Conservation (phyloP, 1,140 invertebrate species). For the Drosophila kohkoa region DNA sequence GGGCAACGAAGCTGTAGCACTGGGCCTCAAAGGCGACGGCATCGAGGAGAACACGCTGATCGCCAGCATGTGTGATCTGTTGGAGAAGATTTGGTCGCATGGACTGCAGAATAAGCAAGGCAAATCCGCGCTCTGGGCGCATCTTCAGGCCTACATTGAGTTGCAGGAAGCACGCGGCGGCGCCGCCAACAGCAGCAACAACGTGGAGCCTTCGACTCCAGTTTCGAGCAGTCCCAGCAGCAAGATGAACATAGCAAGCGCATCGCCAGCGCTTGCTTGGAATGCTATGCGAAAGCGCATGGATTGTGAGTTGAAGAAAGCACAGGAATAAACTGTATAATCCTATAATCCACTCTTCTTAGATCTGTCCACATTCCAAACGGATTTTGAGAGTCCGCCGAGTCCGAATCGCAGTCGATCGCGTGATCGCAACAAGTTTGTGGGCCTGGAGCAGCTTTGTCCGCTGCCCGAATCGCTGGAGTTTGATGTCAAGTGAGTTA, state of each 20-base stretch:
- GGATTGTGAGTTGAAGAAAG: conserved; percentile 90
- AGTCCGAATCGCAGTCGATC: conserved; percentile 85
- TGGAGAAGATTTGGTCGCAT: conserved; percentile 99
- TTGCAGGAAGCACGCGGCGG: conserved; percentile 90
- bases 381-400: conserved; percentile 88
- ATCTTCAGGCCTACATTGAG: conserved; percentile 95
- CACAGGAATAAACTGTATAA: not conserved
- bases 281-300: conserved; percentile 94
- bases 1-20: conserved; percentile 92
- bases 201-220: conserved; percentile 85
- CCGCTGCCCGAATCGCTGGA: conserved; percentile 94
- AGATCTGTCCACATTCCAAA: conserved; percentile 92
- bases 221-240: conserved; percentile 57
- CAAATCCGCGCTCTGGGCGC: conserved; percentile 97
- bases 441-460: conserved; percentile 87
- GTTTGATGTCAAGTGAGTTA: conserved; percentile 93
- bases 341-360: not conserved
- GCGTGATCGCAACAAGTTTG: conserved; percentile 86
- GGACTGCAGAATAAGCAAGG: conserved; percentile 98
- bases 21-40: conserved; percentile 90
- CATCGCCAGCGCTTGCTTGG: conserved; percentile 93
- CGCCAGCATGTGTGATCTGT: conserved; percentile 97
- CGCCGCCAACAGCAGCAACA: conserved; percentile 86
- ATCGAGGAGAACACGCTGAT: conserved; percentile 99
- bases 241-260: conserved; percentile 66